Percentiles rank a stretch among this genome's conserved stretches.
Evolutionary conservation across 2,113 vertebrate species (phyloP).

Genomic region (Epinephelus cyanopodus): DNA sequence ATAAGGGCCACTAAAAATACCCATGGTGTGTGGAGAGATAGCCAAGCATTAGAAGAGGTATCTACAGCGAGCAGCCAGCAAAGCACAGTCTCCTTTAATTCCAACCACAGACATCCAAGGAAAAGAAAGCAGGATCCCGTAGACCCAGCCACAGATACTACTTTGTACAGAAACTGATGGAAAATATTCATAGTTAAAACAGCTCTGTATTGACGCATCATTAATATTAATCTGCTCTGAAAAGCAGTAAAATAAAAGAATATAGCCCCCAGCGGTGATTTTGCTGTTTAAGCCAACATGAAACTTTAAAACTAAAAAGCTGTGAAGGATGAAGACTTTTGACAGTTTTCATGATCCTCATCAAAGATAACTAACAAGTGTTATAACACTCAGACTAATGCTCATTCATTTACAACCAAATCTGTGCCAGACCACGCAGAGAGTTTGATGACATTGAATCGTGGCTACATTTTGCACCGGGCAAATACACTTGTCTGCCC

Average conservation of each 20-base stretch:
- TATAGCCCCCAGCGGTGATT: neutral
- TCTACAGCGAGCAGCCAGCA: constrained; percentile 52
- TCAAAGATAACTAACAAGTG: too few relatives aligned
- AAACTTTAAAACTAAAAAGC: too few relatives aligned
- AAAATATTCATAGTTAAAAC: constrained; percentile 22
- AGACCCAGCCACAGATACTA: constrained; percentile 19
- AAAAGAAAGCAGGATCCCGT: constrained; percentile 23
- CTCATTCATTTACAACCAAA: too few relatives aligned
- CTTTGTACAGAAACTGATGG: constrained; percentile 23
- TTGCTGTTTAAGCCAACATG: too few relatives aligned
- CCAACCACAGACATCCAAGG: constrained; percentile 41
- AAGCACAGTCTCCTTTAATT: constrained; percentile 57
- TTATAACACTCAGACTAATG: too few relatives aligned
- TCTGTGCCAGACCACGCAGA: too few relatives aligned
- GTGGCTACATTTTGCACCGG: too few relatives aligned
- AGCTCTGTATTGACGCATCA: neutral
- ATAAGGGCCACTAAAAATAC: constrained; percentile 72
- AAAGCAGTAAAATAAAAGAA: constrained; percentile 3
- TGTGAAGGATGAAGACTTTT: too few relatives aligned
- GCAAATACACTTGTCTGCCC: too few relatives aligned
- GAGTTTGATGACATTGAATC: too few relatives aligned
- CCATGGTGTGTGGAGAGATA: constrained; percentile 59
- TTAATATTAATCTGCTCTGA: constrained; percentile 17
- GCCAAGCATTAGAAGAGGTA: constrained; percentile 63
- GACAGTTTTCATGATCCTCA: too few relatives aligned